These are phyloP conservation scores for Varanus salvator DNA, from an alignment of 2,113 vertebrate genomes.

Conservation along the genomic window DNA sequence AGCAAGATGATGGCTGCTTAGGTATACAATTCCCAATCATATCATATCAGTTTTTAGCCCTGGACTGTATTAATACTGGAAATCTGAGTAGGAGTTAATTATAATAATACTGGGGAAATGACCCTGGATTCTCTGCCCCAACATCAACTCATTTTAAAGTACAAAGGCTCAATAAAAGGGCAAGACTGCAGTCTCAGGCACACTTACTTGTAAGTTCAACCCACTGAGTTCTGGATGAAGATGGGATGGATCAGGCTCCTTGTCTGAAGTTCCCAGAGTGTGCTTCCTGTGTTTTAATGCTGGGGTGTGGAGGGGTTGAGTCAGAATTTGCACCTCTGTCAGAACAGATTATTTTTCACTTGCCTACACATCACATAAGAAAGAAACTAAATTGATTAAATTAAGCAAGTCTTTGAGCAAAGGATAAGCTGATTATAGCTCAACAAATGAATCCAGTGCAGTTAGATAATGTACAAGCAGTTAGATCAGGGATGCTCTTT, in stretches of 20 bases:
- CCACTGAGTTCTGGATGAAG: not conserved
- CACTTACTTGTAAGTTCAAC: not conserved
- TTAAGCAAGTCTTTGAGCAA: conserved; percentile 18
- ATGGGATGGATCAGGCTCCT: not conserved
- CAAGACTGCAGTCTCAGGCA: not conserved
- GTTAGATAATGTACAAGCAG: not conserved
- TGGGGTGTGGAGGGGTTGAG: not conserved
- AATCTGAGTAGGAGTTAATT: not conserved
- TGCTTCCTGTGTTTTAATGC: not conserved
- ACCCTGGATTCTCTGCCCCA: not conserved
- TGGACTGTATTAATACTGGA: not conserved
- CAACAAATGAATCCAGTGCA: conserved; percentile 4
- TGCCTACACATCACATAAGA: conserved; percentile 1
- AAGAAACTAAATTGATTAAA: conserved; percentile 4
- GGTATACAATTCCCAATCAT: not conserved
- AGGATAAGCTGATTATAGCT: conserved; percentile 8
- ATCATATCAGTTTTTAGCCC: not conserved
- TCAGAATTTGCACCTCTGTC: not conserved
- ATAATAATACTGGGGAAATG: not conserved
- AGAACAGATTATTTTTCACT: conserved; percentile 4
- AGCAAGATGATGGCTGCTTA: not conserved
- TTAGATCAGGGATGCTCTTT: not conserved
- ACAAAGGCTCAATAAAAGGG: not conserved
- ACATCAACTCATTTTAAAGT: not conserved
- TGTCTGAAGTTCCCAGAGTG: not conserved